Base-by-base conservation (phyloP, 2,888 invertebrate genomes). In the Ophioninae sp. region DNA sequence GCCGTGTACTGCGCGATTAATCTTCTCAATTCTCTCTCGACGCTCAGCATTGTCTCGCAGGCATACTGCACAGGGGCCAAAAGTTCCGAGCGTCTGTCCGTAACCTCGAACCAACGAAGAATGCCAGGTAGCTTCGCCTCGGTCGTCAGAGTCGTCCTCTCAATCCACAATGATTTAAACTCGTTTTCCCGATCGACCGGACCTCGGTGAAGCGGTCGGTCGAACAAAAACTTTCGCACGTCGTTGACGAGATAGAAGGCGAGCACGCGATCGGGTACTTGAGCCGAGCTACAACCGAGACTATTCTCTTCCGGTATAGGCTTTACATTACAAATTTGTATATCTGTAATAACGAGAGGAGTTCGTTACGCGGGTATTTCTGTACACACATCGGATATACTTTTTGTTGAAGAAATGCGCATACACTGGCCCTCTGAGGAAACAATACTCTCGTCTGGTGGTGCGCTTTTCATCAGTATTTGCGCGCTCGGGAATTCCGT, bases 401-500 rank as follows among this genome's bases (percentile, higher is more conserved):
- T 62, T 61, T 61, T 21, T 6, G 8, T 2, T 39, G 8, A 41
- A 41, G 41, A n/a, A 65, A 65, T 17, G 20, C 20, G 82, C 90
- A 88, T 88, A 96, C 97, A 98, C 93, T 98, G 98, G 61, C 96
- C 96, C 83, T 97, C 96, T 7, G 98, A 97, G 74, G 97, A 95
- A 76, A 97, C 94, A 82, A 98, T 96, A 7, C 96, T 96, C 85
- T 97, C 97, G 88, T 98, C 97, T 0, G 99, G 98, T 6, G 97
- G 97, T 67, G 97, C 97, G 91, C 98, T 98, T 87, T 98, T 97
- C 94, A 96, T 97, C 87, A 99, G 94, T 88, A 98, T 96, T 93
- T 98, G 97, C n/a, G 98, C 98, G 64, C 97, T 96, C 7, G 99
- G 98, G 93, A 98, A 99, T 93, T 99, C 98, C 0, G 97, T 97